Conservation (phyloP, 35 echinoderm and acorn worm genomes). For the Chiridota heheva region DNA sequence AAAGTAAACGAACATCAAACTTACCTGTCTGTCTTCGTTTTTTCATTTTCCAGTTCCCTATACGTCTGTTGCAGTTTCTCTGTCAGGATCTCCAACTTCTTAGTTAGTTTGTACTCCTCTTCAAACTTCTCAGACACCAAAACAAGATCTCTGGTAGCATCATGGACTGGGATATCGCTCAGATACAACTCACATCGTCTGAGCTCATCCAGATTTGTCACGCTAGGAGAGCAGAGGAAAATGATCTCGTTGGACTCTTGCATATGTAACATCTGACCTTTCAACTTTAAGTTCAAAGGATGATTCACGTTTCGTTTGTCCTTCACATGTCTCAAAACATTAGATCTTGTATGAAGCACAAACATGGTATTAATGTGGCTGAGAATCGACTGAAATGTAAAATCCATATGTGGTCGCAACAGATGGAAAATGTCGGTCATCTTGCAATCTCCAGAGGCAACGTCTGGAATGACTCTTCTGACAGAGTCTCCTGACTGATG, state of each 20-base stretch:
- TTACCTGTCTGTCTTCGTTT: conserved; percentile 93
- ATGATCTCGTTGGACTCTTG: conserved; percentile 69
- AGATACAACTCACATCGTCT: conserved; percentile 74
- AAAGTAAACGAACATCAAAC: background rate
- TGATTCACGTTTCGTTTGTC: conserved; percentile 31
- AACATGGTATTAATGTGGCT: conserved; percentile 94
- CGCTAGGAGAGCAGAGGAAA: conserved; percentile 82
- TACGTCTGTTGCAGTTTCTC: conserved; percentile 95
- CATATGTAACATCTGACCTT: conserved; percentile 92
- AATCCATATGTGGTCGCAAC: conserved; percentile 92
- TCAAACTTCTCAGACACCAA: conserved; percentile 95
- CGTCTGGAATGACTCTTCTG: conserved; percentile 52
- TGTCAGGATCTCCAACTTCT: conserved; percentile 88
- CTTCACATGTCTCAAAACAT: conserved; percentile 22
- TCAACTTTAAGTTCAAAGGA: conserved; percentile 71
- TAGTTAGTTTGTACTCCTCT: conserved; percentile 93
- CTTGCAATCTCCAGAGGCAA: conserved; percentile 47
- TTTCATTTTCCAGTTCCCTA: conserved; percentile 88
- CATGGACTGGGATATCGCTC: conserved; percentile 91
- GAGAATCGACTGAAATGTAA: conserved; percentile 85
- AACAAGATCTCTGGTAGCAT: conserved; percentile 88
- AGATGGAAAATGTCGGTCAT: conserved; percentile 80
- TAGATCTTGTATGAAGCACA: conserved; percentile 64
- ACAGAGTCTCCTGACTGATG: conserved; percentile 83
- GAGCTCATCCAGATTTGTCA: conserved; percentile 87